Percentiles rank a stretch among this genome's conserved stretches.
These are phyloP conservation scores for Lymantria dispar DNA, from an alignment of 2,888 invertebrate genomes.

Conservation along the genomic window DNA sequence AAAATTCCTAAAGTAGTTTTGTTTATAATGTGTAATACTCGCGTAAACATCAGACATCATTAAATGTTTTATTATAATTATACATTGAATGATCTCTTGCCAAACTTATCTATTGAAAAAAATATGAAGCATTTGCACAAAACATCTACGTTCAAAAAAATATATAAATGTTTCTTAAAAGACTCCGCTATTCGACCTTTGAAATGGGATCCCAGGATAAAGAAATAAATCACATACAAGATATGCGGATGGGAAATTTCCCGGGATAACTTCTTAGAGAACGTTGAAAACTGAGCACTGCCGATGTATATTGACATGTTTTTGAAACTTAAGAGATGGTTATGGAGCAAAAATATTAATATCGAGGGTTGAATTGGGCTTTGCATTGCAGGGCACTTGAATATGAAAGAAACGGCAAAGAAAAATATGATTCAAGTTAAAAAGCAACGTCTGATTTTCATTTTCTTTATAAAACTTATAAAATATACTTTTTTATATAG, in stretches of 20 bases:
- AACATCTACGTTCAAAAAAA: background rate
- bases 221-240: constrained; percentile 31
- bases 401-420: background rate
- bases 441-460: background rate
- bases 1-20: too few species aligned
- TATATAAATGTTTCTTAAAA: constrained; percentile 11
- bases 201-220: constrained; percentile 30
- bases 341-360: background rate
- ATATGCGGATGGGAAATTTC: constrained; percentile 24
- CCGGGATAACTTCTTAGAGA: constrained; percentile 21
- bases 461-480: background rate
- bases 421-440: background rate
- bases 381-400: background rate
- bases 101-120: background rate
- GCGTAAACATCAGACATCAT: too few species aligned
- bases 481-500: too few species aligned
- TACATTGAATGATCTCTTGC: too few species aligned
- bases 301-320: constrained; percentile 16
- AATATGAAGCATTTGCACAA: background rate
- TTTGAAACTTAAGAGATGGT: constrained; percentile 4
- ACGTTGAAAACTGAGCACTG: constrained; percentile 25
- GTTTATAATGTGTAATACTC: too few species aligned
- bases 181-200: constrained; percentile 21
- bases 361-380: background rate
- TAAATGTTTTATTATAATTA: too few species aligned